Base-by-base conservation (phyloP, 2,888 invertebrate species). In the Sipha maydis region DNA sequence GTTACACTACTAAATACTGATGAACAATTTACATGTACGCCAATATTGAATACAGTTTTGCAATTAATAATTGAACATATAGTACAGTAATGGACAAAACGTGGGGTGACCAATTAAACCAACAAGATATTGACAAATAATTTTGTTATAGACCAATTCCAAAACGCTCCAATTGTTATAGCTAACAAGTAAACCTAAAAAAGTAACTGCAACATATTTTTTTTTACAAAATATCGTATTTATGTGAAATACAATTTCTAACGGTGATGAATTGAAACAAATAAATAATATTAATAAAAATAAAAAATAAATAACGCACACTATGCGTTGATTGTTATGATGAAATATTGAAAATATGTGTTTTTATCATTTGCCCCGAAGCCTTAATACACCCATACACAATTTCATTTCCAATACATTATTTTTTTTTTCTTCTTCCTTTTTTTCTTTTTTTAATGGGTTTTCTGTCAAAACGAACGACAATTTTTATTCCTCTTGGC, bases 381-480 rank as follows among this genome's bases (percentile, higher is more conserved):
- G 34, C 69, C 25, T 19, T 73, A 83, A 48, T 28, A 71, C 41
- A 25, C n/a, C 54, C 25, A 1, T 9, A 38, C 56, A 21, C 31
- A 76, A 54, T 88, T 88, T 88, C n/a, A 73, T 80, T 80, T 88
- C 54, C 80, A 82, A 88, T 82, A 79, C 54, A 48, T 34, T 71
- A 34, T 69, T 85, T 76, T 85, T 69, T 71, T 41, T 71, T 48
- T 28, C 54, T n/a, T 41, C 77, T 38, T 85, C 48, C 56, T 73
- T 25, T n/a, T 48, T 61, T 54, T 34, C 21, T 4, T 38, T 76
- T 67, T 31, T 34, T 89, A 76, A 75, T 89, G 82, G 82, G 48
- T 31, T 85, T 78, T 69, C 54, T 78, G 85, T 78, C 69, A 54
- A 71, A 19, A 78, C 69, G 48, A 69, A 78, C 48, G 85, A 85